These are phyloP conservation scores for Sorex fumeus DNA, from an alignment of 2,113 vertebrate genomes.

Conservation along the genomic window DNA sequence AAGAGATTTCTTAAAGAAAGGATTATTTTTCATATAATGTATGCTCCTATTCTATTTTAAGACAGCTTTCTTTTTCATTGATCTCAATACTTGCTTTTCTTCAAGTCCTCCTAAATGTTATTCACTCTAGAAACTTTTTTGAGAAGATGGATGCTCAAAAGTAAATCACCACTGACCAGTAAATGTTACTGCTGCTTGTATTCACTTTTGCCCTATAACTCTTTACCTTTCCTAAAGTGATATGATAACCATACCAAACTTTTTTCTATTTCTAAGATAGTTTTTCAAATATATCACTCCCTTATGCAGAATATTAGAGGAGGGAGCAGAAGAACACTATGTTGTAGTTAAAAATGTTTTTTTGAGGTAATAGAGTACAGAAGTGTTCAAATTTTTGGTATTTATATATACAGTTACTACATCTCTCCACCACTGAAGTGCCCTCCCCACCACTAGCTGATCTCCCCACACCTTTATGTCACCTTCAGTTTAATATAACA, in stretches of 20 bases:
- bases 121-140: constrained; percentile 16
- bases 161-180: constrained; percentile 4
- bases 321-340: neutral
- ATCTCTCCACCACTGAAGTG: too few species aligned
- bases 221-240: neutral
- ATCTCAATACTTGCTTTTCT: constrained; percentile 3
- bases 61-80: neutral
- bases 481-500: too few species aligned
- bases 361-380: too few species aligned
- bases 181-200: neutral
- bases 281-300: neutral
- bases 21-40: neutral
- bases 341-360: neutral
- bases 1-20: neutral
- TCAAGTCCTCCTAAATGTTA: neutral
- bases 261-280: neutral
- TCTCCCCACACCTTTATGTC: too few species aligned
- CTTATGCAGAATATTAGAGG: constrained; percentile 14
- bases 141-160: neutral
- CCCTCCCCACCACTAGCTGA: too few species aligned
- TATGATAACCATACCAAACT: neutral
- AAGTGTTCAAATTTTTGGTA: too few species aligned
- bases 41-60: neutral
- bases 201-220: neutral
- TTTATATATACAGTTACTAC: too few species aligned